Evolutionary conservation across 2,113 vertebrate species (phyloP).

Genomic region (Pungitius pungitius): DNA sequence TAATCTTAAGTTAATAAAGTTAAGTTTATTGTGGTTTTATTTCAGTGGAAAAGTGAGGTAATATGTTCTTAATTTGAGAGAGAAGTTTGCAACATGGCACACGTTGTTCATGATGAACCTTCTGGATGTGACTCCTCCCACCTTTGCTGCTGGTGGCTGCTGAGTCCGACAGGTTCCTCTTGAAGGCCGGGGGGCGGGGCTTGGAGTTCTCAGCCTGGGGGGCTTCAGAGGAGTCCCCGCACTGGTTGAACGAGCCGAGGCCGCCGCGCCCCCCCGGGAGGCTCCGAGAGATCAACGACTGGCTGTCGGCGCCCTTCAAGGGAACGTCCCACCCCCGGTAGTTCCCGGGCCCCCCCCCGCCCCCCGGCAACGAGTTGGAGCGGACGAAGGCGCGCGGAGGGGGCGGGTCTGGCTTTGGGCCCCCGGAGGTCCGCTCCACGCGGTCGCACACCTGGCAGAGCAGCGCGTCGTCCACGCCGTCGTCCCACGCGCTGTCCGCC

Average conservation of each 20-base stretch:
- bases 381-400: slow-evolving; percentile 35
- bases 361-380: slow-evolving; percentile 65
- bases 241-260: slow-evolving; percentile 77
- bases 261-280: slow-evolving; percentile 30
- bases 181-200: slow-evolving; percentile 74
- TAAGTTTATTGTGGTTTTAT: too few relatives aligned
- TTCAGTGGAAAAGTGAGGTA: too few relatives aligned
- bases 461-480: slow-evolving; percentile 85
- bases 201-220: slow-evolving; percentile 45
- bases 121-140: background rate
- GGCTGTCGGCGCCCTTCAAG: slow-evolving; percentile 39
- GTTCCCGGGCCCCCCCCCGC: slow-evolving; percentile 23
- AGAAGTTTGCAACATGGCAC: too few relatives aligned
- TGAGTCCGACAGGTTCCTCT: slow-evolving; percentile 84
- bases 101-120: too few relatives aligned
- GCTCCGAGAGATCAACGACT: slow-evolving; percentile 52
- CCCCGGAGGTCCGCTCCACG: slow-evolving; percentile 85
- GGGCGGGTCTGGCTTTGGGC: background rate
- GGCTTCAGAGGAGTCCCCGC: slow-evolving; percentile 59
- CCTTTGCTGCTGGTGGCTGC: slow-evolving; percentile 81
- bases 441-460: slow-evolving; percentile 91
- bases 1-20: too few relatives aligned
- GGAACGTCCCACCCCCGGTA: slow-evolving; percentile 59
- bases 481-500: slow-evolving; percentile 81
- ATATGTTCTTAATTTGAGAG: too few relatives aligned